A percentile compares a stretch with the other conserved stretches of the same genome.
These are phyloP conservation scores for Drosophila ustulata DNA, from an alignment of 2,888 invertebrate species.

Conservation along the genomic window DNA sequence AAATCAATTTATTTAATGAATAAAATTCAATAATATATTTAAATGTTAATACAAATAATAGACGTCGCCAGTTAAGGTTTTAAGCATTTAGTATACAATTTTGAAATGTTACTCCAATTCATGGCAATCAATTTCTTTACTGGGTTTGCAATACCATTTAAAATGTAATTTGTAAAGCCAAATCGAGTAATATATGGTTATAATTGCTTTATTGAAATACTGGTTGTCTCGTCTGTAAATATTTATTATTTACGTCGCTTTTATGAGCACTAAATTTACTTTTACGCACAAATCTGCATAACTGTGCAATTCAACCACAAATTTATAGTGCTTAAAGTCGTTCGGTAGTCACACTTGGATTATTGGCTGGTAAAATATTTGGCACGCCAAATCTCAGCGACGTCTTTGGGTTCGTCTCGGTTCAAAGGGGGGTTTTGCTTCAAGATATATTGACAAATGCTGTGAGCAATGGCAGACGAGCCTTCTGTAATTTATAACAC, in stretches of 20 bases:
- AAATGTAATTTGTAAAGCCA: too few species aligned
- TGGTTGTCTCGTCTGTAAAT: neutral
- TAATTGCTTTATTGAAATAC: neutral
- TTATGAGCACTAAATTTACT: neutral
- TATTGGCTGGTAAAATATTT: constrained; percentile 61
- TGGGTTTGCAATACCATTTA: too few species aligned
- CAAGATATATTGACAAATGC: constrained; percentile 74
- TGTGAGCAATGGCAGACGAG: constrained; percentile 60
- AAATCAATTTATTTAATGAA: neutral
- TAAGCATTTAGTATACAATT: too few species aligned
- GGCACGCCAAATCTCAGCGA: constrained; percentile 54
- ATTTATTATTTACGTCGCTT: neutral
- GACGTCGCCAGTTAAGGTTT: too few species aligned
- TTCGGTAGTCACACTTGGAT: constrained; percentile 32
- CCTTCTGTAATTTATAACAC: constrained; percentile 72
- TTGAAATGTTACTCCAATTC: too few species aligned
- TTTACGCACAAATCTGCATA: neutral
- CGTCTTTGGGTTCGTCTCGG: constrained; percentile 23
- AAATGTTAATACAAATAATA: too few species aligned
- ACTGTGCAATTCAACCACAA: neutral
- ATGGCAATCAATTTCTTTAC: too few species aligned
- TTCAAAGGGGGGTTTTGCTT: neutral
- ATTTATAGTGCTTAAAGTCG: constrained; percentile 17
- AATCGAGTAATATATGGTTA: too few species aligned
- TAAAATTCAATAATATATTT: too few species aligned